Base-by-base conservation (phyloP, 1,140 invertebrate species). In the Phymorhynchus buccinoides region DNA sequence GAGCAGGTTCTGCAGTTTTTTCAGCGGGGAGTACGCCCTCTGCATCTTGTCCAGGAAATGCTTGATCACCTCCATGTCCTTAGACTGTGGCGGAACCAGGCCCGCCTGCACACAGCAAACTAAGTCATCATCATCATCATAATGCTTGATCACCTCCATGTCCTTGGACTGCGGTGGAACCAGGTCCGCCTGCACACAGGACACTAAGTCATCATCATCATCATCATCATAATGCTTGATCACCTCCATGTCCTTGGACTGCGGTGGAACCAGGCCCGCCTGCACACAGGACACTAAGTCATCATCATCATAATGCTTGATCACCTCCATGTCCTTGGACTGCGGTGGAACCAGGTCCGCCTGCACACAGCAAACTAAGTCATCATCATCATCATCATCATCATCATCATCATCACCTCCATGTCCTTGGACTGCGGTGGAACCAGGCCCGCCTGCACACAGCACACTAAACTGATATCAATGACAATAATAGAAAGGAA, bases 1-100 rank as follows among this genome's bases (percentile, higher is more conserved):
- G 0, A 99, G 94, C 37, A 99, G 95, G 91, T 97, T 96, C 93
- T 99, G 97, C 73, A 99, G 94, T 93, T 99, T 99, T 89, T 98
- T 97, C 86, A 98, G 93, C 0, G 98, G 98, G 16, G 97, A 97
- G 92, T 98, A 97, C 9, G 97, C 96, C 91, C 96, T 96, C 94
- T 98, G 97, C 90, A 99, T 95, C 87, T 96, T 95, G 68, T 95
- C 95, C 85, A 99, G 95, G 91, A 96, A 96, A 87, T 96, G 95
- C 85, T 96, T 95, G 85, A 99, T 97, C 18, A 35, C 44, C 42
- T 96, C 95, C 91, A 99, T 94, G 73, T 95, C 96, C 12, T 94
- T 92, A 82, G 96, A 95, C 44, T 96, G 95, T 68, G 97, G 97
- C 83, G 96, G 95, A 87, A 96, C 95, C 3, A 97, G 95, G 81